Base-by-base conservation (phyloP, 2,797 vertebrate genomes). In the Urophycis tenuis region DNA sequence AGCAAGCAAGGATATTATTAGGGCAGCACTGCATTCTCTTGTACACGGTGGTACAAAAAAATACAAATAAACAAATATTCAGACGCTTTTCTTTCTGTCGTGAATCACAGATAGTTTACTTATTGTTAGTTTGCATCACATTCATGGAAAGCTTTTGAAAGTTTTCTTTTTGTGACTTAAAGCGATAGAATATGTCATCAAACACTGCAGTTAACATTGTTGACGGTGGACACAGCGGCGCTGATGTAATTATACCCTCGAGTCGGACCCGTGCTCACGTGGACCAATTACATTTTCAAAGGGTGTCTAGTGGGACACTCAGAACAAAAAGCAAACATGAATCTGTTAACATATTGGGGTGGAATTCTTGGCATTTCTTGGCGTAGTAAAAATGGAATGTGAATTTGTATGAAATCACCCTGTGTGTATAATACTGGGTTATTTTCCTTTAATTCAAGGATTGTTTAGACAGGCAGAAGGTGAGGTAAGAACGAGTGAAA, bases 291-390 rank as follows among this genome's bases (percentile, higher is more conserved):
- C 64, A 82, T 81, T 60, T 11, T 25, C 10, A n/a, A 60, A 60
- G 53, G 53, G 53, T 3, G 53, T 60, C n/a, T n/a, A 8, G 22
- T 60, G 19, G 81, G 81, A 74, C 69, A 25, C 22, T n/a, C 64
- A 31, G 70, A 78, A 81, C 14, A 35, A 79, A 79, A 70, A 76
- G 74, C 78, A 82, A 83, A 86, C 83, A 83, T 29, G 73, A 74
- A 79, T 17, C 73, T 49, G 78, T 88, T 73, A 84, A 87, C 78
- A 78, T 78, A 77, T 82, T 87, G 78, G 74, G 53, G 53, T 30
- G 60, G 76, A 87, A 90, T 93, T 90, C 89, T 79, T 85, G n/a
- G 29, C 82, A 88, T 92, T 87, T 83, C 79, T 79, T 71, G 29
- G 77, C 15, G 41, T 11, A 71, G 77, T 77, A 41, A 77, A 75